Percentiles rank a stretch among this genome's conserved stretches.
These are phyloP conservation scores for Fopius arisanus DNA, from an alignment of 1,140 invertebrate species.

Conservation along the genomic window DNA sequence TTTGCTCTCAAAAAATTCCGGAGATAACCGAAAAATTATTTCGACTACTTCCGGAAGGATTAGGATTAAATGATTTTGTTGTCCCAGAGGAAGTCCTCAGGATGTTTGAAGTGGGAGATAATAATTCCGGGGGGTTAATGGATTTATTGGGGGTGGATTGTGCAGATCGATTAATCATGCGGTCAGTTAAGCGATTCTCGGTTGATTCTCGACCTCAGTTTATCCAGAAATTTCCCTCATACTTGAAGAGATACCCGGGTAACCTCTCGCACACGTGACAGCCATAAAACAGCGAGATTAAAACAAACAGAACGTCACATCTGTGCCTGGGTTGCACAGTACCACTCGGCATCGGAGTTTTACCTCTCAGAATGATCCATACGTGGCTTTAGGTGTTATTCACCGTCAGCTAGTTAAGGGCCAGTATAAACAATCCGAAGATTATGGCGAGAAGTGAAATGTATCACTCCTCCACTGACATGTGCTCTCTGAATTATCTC, in stretches of 20 bases:
- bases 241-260: neutral
- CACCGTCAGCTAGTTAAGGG: neutral
- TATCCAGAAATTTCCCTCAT: neutral
- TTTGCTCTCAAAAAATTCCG: no score
- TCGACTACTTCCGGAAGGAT: no score
- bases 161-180: no score
- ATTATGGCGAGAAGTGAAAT: neutral
- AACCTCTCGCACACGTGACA: slow-evolving; percentile 40
- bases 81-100: no score
- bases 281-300: slow-evolving; percentile 45
- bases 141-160: no score
- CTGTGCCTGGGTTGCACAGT: slow-evolving; percentile 34
- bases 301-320: slow-evolving; percentile 44
- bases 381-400: neutral
- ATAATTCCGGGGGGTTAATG: no score
- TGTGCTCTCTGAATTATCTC: no score
- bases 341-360: neutral
- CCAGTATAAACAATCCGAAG: neutral
- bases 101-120: no score
- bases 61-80: no score
- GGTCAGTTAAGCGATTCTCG: neutral
- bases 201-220: neutral
- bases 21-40: no score
- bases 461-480: neutral
- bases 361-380: neutral